Percentiles rank a stretch among this genome's conserved stretches.
These are phyloP conservation scores for Petrolisthes cinctipes DNA, from an alignment of 2,888 invertebrate genomes.

Conservation along the genomic window DNA sequence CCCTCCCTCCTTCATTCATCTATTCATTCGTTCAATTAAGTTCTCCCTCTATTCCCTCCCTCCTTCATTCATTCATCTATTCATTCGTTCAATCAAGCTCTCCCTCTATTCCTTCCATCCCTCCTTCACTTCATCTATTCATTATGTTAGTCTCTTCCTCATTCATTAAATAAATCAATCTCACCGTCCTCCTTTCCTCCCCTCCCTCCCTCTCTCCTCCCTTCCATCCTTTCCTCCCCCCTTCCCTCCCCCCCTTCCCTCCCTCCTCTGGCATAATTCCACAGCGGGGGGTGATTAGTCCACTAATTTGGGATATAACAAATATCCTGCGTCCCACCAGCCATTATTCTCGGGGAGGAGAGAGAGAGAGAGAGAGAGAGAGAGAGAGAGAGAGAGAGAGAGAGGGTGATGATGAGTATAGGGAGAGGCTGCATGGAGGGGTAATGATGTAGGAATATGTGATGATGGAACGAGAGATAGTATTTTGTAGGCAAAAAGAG, in stretches of 20 bases:
- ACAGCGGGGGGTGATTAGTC: slow-evolving; percentile 37
- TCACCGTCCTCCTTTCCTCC: background rate
- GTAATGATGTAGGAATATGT: slow-evolving; percentile 8
- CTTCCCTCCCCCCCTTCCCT: background rate
- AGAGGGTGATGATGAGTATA: background rate
- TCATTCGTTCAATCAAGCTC: background rate
- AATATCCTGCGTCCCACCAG: slow-evolving; percentile 13
- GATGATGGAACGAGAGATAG: background rate
- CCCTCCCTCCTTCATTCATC: background rate
- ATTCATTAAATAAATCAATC: too few relatives aligned
- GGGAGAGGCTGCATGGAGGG: slow-evolving; percentile 11
- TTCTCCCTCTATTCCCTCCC: background rate
- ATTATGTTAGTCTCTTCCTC: background rate
- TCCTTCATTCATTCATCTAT: background rate
- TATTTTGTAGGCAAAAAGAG: background rate
- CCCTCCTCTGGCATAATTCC: slow-evolving; percentile 32
- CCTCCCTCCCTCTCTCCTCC: background rate
- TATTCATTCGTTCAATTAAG: background rate
- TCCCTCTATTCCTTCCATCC: background rate
- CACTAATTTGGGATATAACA: slow-evolving; percentile 50
- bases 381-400: slow-evolving; percentile 23
- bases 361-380: slow-evolving; percentile 15
- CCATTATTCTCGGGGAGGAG: slow-evolving; percentile 33
- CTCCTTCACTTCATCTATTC: background rate
- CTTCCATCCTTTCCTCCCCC: background rate